These are phyloP conservation scores for Caenorhabditis sulstoni DNA, from an alignment of 2,888 invertebrate species.

Conservation along the genomic window DNA sequence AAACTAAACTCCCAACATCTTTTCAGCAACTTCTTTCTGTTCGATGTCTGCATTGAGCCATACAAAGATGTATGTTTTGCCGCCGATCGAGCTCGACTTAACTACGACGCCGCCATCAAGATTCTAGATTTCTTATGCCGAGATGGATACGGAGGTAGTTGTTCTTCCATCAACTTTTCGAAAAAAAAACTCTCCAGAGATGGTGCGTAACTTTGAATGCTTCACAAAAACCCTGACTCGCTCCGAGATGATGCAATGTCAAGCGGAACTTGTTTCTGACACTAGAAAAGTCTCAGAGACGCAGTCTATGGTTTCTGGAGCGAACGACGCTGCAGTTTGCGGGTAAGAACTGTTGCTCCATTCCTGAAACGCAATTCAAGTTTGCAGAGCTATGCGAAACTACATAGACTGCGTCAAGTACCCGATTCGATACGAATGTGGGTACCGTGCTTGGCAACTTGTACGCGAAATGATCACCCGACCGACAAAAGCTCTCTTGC, in stretches of 20 bases:
- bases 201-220: conserved; percentile 74
- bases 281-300: conserved; percentile 65
- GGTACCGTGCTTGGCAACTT: conserved; percentile 73
- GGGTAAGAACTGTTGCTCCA: conserved; percentile 61
- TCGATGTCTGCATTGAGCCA: conserved; percentile 74
- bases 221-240: conserved; percentile 73
- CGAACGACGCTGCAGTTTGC: conserved; percentile 67
- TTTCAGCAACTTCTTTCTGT: conserved; percentile 72
- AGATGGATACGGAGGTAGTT: conserved; percentile 72
- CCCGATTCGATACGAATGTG: conserved; percentile 76
- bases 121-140: conserved; percentile 73
- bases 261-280: conserved; percentile 71
- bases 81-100: conserved; percentile 63
- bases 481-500: conserved; percentile 69
- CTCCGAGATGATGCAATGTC: conserved; percentile 77
- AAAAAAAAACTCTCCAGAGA: conserved; percentile 70
- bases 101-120: conserved; percentile 70
- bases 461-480: conserved; percentile 71
- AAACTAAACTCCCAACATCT: neutral
- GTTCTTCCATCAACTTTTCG: neutral
- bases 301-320: conserved; percentile 31
- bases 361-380: neutral
- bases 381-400: conserved; percentile 73
- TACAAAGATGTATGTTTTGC: conserved; percentile 73
- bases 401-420: conserved; percentile 75